Evolutionary conservation across 2,797 vertebrate genomes (phyloP).

Genomic region (Ciconia nigra): DNA sequence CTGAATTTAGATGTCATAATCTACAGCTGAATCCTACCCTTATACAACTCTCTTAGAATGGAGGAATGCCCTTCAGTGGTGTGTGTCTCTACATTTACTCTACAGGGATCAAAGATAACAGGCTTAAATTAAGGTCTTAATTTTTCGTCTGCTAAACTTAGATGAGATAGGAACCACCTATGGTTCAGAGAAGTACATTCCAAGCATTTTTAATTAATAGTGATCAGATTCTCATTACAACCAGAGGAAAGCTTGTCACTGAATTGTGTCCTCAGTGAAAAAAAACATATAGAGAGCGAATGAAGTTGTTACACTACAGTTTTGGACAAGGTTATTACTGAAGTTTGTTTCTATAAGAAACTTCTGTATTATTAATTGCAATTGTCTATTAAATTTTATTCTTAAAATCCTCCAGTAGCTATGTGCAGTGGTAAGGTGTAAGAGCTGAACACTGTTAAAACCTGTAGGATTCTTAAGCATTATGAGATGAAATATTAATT

Average conservation of each 20-base stretch:
- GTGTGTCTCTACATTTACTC: not conserved
- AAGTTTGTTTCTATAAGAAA: not conserved
- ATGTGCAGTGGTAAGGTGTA: not conserved
- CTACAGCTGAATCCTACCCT: not conserved
- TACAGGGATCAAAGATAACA: not conserved
- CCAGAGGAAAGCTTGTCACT: not conserved
- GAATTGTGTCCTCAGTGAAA: not conserved
- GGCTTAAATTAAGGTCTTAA: constrained; percentile 19
- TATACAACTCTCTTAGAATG: not conserved
- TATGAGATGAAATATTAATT: not conserved
- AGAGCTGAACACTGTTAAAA: not conserved
- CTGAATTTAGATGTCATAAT: not conserved
- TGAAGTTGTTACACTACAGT: not conserved
- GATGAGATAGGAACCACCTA: not conserved
- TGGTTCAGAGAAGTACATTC: not conserved
- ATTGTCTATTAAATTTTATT: not conserved
- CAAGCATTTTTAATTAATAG: constrained; percentile 22
- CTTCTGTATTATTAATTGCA: not conserved
- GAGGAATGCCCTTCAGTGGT: not conserved
- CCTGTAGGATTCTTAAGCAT: not conserved
- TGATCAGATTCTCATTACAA: constrained; percentile 27
- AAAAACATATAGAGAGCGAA: not conserved
- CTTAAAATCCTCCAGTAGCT: not conserved
- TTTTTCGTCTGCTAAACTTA: constrained; percentile 12
- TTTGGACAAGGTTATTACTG: not conserved